Evolutionary conservation across 2,113 vertebrate species (phyloP).

Genomic region (Potamarius usumacintae): DNA sequence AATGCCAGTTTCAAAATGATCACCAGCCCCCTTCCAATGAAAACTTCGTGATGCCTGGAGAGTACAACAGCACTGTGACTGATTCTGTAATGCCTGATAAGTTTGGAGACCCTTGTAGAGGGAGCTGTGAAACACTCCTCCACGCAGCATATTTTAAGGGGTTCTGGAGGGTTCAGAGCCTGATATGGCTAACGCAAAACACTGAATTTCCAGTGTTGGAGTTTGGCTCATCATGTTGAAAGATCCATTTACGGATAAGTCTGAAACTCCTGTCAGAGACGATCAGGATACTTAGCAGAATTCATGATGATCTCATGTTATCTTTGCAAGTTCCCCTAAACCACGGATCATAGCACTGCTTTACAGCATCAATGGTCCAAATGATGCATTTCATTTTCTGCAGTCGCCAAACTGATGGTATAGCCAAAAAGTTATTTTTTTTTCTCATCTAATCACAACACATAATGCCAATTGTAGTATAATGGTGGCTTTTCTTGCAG

Average conservation of each 20-base stretch:
- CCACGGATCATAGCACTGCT: neutral
- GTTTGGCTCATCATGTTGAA: neutral
- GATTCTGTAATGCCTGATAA: neutral
- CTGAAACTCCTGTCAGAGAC: neutral
- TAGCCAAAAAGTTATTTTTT: neutral
- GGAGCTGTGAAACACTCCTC: neutral
- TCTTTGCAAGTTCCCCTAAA: neutral
- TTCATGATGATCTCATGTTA: neutral
- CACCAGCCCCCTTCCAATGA: neutral
- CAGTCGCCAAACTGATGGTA: neutral
- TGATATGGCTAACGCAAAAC: too few relatives aligned
- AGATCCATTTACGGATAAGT: neutral
- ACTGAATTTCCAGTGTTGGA: neutral
- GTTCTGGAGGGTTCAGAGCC: neutral
- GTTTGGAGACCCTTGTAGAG: neutral
- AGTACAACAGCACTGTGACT: neutral
- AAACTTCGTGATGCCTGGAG: neutral
- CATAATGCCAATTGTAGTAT: neutral
- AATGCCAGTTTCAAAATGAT: neutral
- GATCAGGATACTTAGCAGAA: neutral
- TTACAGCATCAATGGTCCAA: neutral
- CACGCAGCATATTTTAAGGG: neutral
- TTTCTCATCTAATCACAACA: neutral
- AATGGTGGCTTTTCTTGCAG: neutral
- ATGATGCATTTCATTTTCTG: neutral